Evolutionary conservation across 2,888 invertebrate species (phyloP), one percentile per base, ranked within the genome.

Genomic region (Andrena flavipes): DNA sequence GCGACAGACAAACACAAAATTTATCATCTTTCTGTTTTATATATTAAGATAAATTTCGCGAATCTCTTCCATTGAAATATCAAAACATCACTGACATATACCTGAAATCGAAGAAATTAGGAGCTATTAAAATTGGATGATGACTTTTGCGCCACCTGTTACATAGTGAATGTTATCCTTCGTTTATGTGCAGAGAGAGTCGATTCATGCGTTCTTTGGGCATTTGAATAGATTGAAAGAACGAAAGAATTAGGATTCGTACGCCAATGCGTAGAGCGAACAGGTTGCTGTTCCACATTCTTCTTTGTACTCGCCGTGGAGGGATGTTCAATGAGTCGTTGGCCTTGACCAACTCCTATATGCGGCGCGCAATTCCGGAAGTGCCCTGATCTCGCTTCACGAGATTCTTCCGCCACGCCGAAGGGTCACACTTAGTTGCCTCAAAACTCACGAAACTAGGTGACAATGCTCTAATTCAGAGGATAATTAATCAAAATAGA

Each of bases 321-420:
- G 76, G 72, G 75, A 80, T 84, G 84, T 84, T 84, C 76, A 67
- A 80, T 76, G 80, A 84, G 84, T 75, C 59, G 80, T 67, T 84
- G 84, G 73, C 84, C 84, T 84, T 84, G 84, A 84, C 84, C 84
- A 74, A 84, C 76, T 84, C 26, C 48, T 75, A 76, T 29, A 42
- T 35, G 63, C 59, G 13, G 29, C 49, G 71, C 56, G 67, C 84
- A 84, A 73, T 76, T 80, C 80, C 80, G 80, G 76, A 65, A 84
- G 62, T 62, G 48, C 48, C 7, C 20, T 33, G 78, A 54, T 80
- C 79, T 69, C 35, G 51, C 20, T 51, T n/a, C 30, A 7, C 29
- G 30, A 65, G 70, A 60, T 51, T 33, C 69, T 65, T 60, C 23
- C 35, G 42, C 54, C 10, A 20, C 6, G 13, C 4, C 33, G 30